phyloP scores from a whole-genome alignment of 2,888 invertebrate species.

The Drosophila mettleri region DNA sequence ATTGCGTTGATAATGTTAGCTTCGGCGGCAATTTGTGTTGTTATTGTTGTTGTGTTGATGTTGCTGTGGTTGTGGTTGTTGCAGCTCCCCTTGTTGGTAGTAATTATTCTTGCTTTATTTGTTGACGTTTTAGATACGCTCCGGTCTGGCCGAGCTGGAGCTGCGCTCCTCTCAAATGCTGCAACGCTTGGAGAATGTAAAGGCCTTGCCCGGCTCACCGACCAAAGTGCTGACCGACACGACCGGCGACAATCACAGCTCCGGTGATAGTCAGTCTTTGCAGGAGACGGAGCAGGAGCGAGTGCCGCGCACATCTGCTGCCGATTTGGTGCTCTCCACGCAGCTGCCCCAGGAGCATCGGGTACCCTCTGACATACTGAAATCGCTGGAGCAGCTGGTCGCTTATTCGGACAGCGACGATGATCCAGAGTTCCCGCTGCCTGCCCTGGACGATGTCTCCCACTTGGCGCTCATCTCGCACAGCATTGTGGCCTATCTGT shows the following conservation, averaged over 20 bases:
- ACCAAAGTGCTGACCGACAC: slow-evolving; percentile 25
- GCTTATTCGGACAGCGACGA: slow-evolving; percentile 88
- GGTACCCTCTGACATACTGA: slow-evolving; percentile 85
- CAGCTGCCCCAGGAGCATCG: slow-evolving; percentile 86
- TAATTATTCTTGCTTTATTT: slow-evolving; percentile 20
- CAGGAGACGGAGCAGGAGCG: slow-evolving; percentile 10
- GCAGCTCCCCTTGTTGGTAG: too few species aligned
- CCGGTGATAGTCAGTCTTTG: slow-evolving; percentile 14
- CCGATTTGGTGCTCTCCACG: slow-evolving; percentile 44
- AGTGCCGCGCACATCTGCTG: slow-evolving; percentile 8
- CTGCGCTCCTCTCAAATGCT: slow-evolving; percentile 91
- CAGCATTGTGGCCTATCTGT: slow-evolving; percentile 93
- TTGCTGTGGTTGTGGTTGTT: too few species aligned
- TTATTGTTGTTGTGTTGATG: neutral
- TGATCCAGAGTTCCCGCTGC: slow-evolving; percentile 87
- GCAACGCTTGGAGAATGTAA: slow-evolving; percentile 88
- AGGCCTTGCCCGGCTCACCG: slow-evolving; percentile 66
- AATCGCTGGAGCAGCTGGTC: slow-evolving; percentile 88
- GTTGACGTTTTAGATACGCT: slow-evolving; percentile 86
- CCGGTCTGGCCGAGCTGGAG: slow-evolving; percentile 88
- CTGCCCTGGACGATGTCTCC: slow-evolving; percentile 88
- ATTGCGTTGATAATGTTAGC: slow-evolving; percentile 1
- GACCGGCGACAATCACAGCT: slow-evolving; percentile 5
- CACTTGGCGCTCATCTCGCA: slow-evolving; percentile 92
- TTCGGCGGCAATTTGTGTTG: slow-evolving; percentile 1